Evolutionary conservation across 2,888 invertebrate species (phyloP).

Genomic region (Cerastis leucographa): DNA sequence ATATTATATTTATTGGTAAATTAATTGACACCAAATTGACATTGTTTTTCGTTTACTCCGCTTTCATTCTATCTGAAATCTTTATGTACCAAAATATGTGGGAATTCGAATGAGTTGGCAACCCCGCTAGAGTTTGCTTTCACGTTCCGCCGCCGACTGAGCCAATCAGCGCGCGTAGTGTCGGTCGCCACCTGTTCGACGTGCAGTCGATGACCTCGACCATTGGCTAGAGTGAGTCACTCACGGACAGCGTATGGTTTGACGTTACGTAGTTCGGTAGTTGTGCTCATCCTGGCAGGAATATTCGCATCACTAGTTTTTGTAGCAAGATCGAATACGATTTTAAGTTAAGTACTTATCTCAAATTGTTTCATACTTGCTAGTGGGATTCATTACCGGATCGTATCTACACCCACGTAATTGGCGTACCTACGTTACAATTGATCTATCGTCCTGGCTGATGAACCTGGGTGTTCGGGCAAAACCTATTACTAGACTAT

Average conservation of each 20-base stretch:
- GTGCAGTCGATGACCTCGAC: slow-evolving; percentile 48
- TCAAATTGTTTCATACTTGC: background rate
- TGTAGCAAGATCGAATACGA: background rate
- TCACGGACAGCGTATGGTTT: slow-evolving; percentile 18
- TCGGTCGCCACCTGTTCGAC: slow-evolving; percentile 29
- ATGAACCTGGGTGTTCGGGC: no score
- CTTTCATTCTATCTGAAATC: background rate
- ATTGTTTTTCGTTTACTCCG: background rate
- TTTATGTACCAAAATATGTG: slow-evolving; percentile 19
- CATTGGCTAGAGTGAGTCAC: slow-evolving; percentile 37
- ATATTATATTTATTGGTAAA: background rate
- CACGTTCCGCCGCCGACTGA: slow-evolving; percentile 46
- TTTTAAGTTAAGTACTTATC: background rate
- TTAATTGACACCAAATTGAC: background rate
- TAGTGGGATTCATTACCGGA: background rate
- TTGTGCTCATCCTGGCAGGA: background rate
- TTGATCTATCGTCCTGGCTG: background rate
- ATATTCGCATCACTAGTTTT: background rate
- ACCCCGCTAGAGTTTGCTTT: slow-evolving; percentile 45
- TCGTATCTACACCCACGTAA: background rate
- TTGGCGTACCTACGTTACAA: no score
- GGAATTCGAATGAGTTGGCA: slow-evolving; percentile 26
- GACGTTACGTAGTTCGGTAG: slow-evolving; percentile 16
- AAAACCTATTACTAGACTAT: no score
- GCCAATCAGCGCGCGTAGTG: slow-evolving; percentile 55